Evolutionary conservation across 2,797 vertebrate species (phyloP).

Genomic region (Tarsius wallacei): DNA sequence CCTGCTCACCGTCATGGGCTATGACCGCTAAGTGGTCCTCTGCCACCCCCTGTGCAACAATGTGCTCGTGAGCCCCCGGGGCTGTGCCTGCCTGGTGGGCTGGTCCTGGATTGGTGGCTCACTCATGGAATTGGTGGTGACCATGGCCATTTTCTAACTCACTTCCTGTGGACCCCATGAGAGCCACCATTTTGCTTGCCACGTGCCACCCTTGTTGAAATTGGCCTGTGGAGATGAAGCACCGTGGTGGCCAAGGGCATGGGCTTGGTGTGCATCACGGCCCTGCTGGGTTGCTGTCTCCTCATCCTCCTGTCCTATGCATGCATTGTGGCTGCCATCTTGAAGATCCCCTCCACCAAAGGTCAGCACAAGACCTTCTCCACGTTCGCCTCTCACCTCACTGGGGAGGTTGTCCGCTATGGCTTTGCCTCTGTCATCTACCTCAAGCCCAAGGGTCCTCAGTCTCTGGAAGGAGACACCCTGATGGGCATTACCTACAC

Average conservation of each 20-base stretch:
- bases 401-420: conserved; percentile 74
- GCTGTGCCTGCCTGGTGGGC: neutral
- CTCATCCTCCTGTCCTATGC: conserved; percentile 78
- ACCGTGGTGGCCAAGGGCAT: neutral
- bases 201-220: conserved; percentile 63
- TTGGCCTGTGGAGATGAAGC: conserved; percentile 58
- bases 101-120: conserved; percentile 57
- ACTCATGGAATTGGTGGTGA: conserved; percentile 47
- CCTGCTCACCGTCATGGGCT: conserved; percentile 64
- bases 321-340: conserved; percentile 70
- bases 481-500: conserved; percentile 54
- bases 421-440: conserved; percentile 82
- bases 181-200: conserved; percentile 68
- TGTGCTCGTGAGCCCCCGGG: neutral
- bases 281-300: conserved; percentile 51
- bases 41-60: conserved; percentile 23
- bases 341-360: conserved; percentile 77
- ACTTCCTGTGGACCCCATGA: conserved; percentile 61
- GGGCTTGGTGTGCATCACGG: conserved; percentile 18
- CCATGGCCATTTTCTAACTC: neutral
- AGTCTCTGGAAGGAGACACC: neutral
- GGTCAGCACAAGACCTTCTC: conserved; percentile 80
- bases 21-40: neutral
- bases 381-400: conserved; percentile 81
- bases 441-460: conserved; percentile 55